Percentiles rank a stretch among this genome's conserved stretches.
phyloP scores from a whole-genome alignment of 2,113 vertebrate genomes.

The Tetrao urogallus region DNA sequence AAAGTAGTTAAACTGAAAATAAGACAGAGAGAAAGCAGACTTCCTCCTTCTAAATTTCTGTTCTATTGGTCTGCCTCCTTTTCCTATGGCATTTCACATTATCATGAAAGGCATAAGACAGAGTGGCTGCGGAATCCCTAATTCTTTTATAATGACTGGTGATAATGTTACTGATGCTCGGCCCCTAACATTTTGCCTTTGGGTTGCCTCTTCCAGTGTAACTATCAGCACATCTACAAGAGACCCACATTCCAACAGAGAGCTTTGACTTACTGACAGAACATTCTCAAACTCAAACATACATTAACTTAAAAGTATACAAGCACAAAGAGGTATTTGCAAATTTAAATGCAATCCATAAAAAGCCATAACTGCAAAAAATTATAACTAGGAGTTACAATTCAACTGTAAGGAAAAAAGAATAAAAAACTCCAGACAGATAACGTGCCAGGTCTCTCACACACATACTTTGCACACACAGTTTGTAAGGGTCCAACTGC shows the following conservation, averaged over 20 bases:
- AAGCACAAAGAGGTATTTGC: neutral
- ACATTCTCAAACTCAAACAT: neutral
- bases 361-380: neutral
- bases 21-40: neutral
- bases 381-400: neutral
- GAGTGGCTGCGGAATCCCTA: neutral
- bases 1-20: neutral
- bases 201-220: neutral
- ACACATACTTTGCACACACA: neutral
- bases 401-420: neutral
- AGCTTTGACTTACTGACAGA: neutral
- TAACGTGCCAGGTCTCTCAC: neutral
- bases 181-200: neutral
- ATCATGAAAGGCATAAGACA: neutral
- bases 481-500: neutral
- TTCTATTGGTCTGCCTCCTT: neutral
- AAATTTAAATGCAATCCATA: neutral
- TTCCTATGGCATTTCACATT: neutral
- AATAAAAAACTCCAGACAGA: neutral
- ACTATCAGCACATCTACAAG: neutral
- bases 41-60: neutral
- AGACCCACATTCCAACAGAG: neutral
- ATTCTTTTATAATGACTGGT: neutral
- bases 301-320: neutral
- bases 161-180: neutral